A percentile compares a stretch with the other conserved stretches of the same genome.
Conservation (phyloP, 1,140 invertebrate genomes). For the Trypoxylus dichotomus region DNA sequence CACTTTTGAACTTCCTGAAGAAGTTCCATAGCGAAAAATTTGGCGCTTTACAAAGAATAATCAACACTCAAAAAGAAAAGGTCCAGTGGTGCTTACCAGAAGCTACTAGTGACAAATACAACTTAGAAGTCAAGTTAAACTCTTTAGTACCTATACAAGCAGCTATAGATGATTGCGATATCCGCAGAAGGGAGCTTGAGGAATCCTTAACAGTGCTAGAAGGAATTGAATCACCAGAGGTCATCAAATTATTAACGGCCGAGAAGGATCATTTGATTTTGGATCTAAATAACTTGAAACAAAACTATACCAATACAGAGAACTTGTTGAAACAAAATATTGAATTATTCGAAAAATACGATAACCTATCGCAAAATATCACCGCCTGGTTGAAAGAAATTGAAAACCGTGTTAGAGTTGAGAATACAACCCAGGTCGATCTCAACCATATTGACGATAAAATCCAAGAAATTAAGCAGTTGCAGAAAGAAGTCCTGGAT, state of each 20-base stretch:
- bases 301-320: constrained; percentile 70
- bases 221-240: constrained; percentile 68
- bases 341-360: constrained; percentile 79
- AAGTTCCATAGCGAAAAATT: constrained; percentile 88
- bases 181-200: constrained; percentile 66
- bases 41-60: constrained; percentile 74
- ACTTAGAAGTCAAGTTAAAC: constrained; percentile 87
- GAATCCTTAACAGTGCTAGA: constrained; percentile 68
- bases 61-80: constrained; percentile 82
- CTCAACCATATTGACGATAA: constrained; percentile 72
- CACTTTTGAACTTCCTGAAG: constrained; percentile 78
- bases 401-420: constrained; percentile 76
- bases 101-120: constrained; percentile 84
- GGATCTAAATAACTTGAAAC: constrained; percentile 70
- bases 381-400: constrained; percentile 84
- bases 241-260: constrained; percentile 62
- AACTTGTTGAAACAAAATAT: constrained; percentile 71
- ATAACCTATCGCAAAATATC: constrained; percentile 73
- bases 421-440: constrained; percentile 71
- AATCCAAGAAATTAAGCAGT: constrained; percentile 65
- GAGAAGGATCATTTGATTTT: constrained; percentile 67
- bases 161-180: constrained; percentile 70
- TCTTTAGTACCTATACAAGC: constrained; percentile 77
- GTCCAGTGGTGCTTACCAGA: constrained; percentile 90
- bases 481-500: constrained; percentile 65